Base-by-base conservation (phyloP, 2,797 vertebrate species). In the Aplochiton taeniatus region DNA sequence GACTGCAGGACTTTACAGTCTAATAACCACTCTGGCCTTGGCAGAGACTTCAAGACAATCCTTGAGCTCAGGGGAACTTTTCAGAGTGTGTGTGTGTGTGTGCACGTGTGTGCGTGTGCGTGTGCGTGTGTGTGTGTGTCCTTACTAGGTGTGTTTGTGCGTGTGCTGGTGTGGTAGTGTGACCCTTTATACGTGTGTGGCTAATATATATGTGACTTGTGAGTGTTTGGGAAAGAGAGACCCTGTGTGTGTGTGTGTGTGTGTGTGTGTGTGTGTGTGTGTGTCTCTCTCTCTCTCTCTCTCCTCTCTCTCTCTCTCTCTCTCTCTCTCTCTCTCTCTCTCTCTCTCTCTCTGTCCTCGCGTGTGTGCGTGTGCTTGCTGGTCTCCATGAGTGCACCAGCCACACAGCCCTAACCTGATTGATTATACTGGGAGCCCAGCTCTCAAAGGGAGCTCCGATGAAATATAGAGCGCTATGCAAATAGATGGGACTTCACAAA, bases 391-490 rank as follows among this genome's bases (percentile, higher is more conserved):
- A 31, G 31, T 48, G 53, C 53, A 48, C 13, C 9, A 44, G 42
- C 81, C 74, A 31, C 74, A 74, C 71, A 82, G 81, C 79, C 61
- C 76, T 73, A n/a, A 65, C 72, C 85, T 85, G 83, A 88, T 87
- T 87, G 88, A 89, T 91, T 86, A 82, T 82, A 76, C 72, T 50
- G n/a, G 76, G 71, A 61, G 70, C 70, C 48, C 74, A 69, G 76
- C 68, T 77, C 78, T 87, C 79, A 82, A 74, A 84, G 72, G 79
- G 78, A 74, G 77, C 74, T 43, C 54, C 43, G 65, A 78, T 83
- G 78, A 88, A 89, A 87, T 80, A 81, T 84, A 83, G 79, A 89
- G 76, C 80, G 76, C 62, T 64, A 83, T 86, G 76, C 81, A 85
- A 85, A 87, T 87, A 84, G 73, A 75, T 76, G 74, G 65, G 78